These are phyloP conservation scores for Onychostoma macrolepis DNA, from an alignment of 2,113 vertebrate species.

Conservation along the genomic window DNA sequence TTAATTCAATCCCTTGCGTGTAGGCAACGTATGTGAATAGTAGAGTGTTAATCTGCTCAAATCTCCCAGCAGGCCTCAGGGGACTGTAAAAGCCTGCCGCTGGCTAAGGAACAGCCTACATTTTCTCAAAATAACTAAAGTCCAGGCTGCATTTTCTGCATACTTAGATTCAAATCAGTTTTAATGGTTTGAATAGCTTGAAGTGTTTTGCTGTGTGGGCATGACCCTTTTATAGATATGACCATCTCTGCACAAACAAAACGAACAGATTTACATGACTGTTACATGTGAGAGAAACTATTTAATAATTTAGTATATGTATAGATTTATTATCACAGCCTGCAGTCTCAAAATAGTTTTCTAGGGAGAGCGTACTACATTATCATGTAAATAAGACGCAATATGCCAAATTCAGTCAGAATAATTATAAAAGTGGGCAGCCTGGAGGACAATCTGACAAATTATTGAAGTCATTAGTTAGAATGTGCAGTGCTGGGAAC, in stretches of 20 bases:
- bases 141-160: not conserved
- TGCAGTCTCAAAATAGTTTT: not conserved
- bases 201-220: not conserved
- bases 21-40: conserved; percentile 71
- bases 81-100: conserved; percentile 74
- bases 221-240: not conserved
- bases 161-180: not conserved
- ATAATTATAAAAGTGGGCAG: not conserved
- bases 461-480: not conserved
- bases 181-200: not conserved
- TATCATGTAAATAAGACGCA: not conserved
- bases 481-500: not conserved
- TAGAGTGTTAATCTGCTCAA: conserved; percentile 79
- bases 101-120: conserved; percentile 71
- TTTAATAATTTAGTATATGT: not conserved
- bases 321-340: not conserved
- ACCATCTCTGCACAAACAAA: not conserved
- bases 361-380: not conserved
- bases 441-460: not conserved
- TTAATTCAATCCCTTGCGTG: conserved; percentile 80
- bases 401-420: not conserved
- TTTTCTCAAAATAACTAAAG: conserved; percentile 18
- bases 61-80: conserved; percentile 75
- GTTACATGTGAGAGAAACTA: not conserved
- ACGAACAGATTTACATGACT: not conserved